Evolutionary conservation across 2,888 invertebrate species (phyloP), one percentile per base, ranked within the genome.

Genomic region (Brassicogethes aeneus): DNA sequence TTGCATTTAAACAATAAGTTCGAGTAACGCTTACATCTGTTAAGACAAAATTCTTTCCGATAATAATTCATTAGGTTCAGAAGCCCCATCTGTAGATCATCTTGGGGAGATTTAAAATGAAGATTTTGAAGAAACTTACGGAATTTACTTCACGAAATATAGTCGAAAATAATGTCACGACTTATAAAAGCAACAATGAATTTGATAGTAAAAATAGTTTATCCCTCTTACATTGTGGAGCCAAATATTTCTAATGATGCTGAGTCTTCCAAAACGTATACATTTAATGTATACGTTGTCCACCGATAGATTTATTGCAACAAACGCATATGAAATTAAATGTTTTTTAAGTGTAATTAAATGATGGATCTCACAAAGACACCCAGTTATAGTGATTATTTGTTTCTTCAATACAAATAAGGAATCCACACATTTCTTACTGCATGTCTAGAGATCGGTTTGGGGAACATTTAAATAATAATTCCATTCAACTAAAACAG

Each of bases 401-500:
- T 17, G 41, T 40, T 15, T 34, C 10, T 2, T 36, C 2, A 8
- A 2, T 34, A 13, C 30, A 37, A 14, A 30, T 40, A 10, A n/a
- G n/a, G n/a, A n/a, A n/a, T n/a, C n/a, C n/a, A n/a, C n/a, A n/a
- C n/a, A n/a, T n/a, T n/a, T n/a, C n/a, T n/a, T n/a, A n/a, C n/a
- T n/a, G 14, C 10, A 40, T 40, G 29, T 30, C 41, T 14, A 2
- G 36, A 3, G 15, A 41, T 37, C 14, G 41, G 13, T 41, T 41
- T 34, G 15, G 13, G 3, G 33, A 34, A 23, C 38, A 42, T 15
- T 10, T 42, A 10, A 41, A 41, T 37, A 17, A 41, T 17, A 41
- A 32, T 32, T 16, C 8, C 8, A 10, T 29, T 10, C 30, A 40
- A 17, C 12, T 16, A 17, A 40, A 40, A 17, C 34, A 40, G 35